Evolutionary conservation across 30 jellyfish, hydroid and myxozoan species (phyloP).

Genomic region (Rhopilema esculentum): DNA sequence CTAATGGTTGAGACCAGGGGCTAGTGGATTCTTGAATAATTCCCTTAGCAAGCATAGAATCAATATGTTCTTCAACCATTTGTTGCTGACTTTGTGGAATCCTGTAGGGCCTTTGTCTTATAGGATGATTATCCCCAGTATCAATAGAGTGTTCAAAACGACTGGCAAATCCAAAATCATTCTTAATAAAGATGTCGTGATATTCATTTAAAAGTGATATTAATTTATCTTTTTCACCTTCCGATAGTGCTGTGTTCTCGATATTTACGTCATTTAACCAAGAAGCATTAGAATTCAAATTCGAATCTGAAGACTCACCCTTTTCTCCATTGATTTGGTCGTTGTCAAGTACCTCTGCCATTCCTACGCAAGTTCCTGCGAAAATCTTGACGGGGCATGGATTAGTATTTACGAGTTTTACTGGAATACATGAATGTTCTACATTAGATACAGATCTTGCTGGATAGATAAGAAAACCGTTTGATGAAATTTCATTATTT

Average conservation of each 20-base stretch:
- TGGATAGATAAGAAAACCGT: conserved; percentile 16
- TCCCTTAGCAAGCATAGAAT: conserved; percentile 23
- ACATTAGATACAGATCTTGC: conserved; percentile 26
- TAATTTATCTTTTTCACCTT: not conserved
- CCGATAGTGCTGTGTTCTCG: not conserved
- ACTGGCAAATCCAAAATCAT: conserved; percentile 6
- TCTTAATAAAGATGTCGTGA: conserved; percentile 14
- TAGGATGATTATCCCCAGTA: conserved; percentile 39
- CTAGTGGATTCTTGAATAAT: conserved; percentile 22
- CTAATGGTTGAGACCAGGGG: conserved; percentile 53
- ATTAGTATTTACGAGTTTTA: conserved; percentile 11
- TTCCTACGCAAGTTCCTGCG: conserved; percentile 33
- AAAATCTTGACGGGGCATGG: conserved; percentile 29
- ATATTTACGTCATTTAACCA: conserved; percentile 24
- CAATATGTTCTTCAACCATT: conserved; percentile 41
- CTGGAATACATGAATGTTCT: not conserved
- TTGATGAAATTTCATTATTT: conserved; percentile 24
- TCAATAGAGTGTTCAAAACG: conserved; percentile 28
- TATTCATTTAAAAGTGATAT: not conserved
- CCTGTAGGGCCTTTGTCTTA: conserved; percentile 50
- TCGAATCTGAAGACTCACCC: not conserved
- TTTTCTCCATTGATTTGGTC: not conserved
- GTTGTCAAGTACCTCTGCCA: conserved; percentile 20
- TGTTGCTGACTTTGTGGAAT: conserved; percentile 29
- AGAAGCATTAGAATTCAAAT: not conserved